Base-by-base conservation (phyloP, 2,797 vertebrate species). In the Poeciliopsis paucimaculata region DNA sequence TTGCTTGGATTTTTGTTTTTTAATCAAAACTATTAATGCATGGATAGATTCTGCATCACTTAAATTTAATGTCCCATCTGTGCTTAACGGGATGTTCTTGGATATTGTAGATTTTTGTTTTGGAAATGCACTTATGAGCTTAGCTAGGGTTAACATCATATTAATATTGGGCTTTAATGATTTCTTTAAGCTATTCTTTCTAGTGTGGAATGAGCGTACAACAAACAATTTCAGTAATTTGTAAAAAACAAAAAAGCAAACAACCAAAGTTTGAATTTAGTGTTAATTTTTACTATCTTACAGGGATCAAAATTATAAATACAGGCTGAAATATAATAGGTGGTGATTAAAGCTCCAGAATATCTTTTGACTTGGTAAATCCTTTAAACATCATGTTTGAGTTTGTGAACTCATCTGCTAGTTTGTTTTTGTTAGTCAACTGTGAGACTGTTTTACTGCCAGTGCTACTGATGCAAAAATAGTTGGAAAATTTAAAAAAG, bases 1-100 rank as follows among this genome's bases (percentile, higher is more conserved):
- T 34, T 75, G 47, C 70, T 73, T 77, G 31, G 78, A 36, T 49
- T 49, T 51, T 53, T 9, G 71, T 72, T 57, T 64, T 85, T 84
- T 12, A 10, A 82, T 81, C 51, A 23, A 62, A 85, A 55, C 8
- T 41, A 26, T 18, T 53, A 46, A 80, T 15, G 46, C 39, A 47
- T 55, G 43, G 2, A 66, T 74, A 9, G 2, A 45, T 36, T 72
- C 47, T 78, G 43, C 13, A 39, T 2, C 41, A 23, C 6, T 2
- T 9, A 26, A 23, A 47, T n/a, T 68, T 36, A 8, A 41, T 45
- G 34, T 73, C 5, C 2, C 7, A 45, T 28, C 20, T 47, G 31
- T 53, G 28, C 36, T 51, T 10, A 36, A 31, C 12, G 46, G 16
- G 70, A 34, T 13, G 49, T 66, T 57, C 2, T 12, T 26, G 57